phyloP scores from a whole-genome alignment of 2,888 invertebrate genomes.

The Mimachlamys varia region DNA sequence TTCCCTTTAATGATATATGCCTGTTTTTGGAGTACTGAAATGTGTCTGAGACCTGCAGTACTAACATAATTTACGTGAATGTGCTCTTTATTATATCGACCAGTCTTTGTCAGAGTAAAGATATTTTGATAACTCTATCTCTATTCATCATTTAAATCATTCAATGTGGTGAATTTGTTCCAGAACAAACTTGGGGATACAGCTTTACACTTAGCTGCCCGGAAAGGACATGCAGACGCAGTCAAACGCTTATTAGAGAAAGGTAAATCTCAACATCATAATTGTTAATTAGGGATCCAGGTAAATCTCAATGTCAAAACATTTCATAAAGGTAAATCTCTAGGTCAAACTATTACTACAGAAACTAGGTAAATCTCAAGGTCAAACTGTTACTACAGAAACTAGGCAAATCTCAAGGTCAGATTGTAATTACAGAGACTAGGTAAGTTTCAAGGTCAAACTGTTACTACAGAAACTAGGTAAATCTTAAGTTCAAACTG shows the following conservation, averaged over 20 bases:
- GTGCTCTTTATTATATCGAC: too few species aligned
- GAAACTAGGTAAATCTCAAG: too few species aligned
- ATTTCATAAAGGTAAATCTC: not conserved
- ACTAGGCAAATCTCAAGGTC: not conserved
- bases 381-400: not conserved
- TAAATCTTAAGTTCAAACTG: constrained; percentile 80
- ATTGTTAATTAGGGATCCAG: not conserved
- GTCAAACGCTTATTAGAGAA: constrained; percentile 84
- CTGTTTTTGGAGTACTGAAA: too few species aligned
- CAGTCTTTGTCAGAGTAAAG: too few species aligned
- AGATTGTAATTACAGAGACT: not conserved
- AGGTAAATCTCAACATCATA: constrained; percentile 79
- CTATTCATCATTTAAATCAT: not conserved
- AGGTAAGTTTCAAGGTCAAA: constrained; percentile 76
- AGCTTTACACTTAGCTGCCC: constrained; percentile 85
- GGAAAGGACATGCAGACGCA: constrained; percentile 84
- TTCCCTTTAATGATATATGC: too few species aligned
- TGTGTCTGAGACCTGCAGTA: too few species aligned
- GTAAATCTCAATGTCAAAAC: not conserved
- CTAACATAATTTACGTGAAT: too few species aligned
- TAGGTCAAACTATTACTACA: too few species aligned
- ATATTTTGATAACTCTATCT: not conserved
- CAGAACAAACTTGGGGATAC: constrained; percentile 88
- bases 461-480: constrained; percentile 83
- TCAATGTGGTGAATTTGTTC: constrained; percentile 37